Conservation (phyloP, 1,140 invertebrate genomes). For the Sogatella furcifera region DNA sequence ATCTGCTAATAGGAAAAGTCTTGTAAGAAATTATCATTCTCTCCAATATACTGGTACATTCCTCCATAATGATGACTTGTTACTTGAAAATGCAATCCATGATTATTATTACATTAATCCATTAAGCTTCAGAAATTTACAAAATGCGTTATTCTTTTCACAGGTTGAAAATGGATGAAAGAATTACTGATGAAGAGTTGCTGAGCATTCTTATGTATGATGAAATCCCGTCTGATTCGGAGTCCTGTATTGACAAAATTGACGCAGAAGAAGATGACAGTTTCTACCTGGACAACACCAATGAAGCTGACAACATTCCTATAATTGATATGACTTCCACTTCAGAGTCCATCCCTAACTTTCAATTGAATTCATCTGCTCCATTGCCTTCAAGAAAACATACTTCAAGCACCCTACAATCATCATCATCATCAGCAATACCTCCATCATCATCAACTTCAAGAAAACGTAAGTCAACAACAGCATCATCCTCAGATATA, state of each 20-base stretch:
- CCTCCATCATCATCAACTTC: too few species aligned
- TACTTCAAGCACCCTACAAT: too few species aligned
- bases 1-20: neutral
- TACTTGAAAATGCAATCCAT: neutral
- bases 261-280: neutral
- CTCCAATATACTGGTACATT: neutral
- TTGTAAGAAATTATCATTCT: neutral
- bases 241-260: neutral
- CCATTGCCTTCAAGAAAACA: neutral
- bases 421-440: too few species aligned
- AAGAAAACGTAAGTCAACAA: too few species aligned
- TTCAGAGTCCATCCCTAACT: too few species aligned
- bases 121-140: neutral
- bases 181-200: slow-evolving; percentile 5
- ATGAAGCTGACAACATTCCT: neutral
- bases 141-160: neutral
- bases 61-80: neutral
- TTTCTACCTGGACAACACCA: neutral
- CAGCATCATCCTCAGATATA: too few species aligned
- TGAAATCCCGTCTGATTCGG: neutral
- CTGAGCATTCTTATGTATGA: neutral
- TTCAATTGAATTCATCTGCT: neutral
- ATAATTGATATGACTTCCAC: too few species aligned
- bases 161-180: slow-evolving; percentile 4
- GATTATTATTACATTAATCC: neutral